Base-by-base conservation (phyloP, 2,797 vertebrate genomes). In the Crax fasciolata region DNA sequence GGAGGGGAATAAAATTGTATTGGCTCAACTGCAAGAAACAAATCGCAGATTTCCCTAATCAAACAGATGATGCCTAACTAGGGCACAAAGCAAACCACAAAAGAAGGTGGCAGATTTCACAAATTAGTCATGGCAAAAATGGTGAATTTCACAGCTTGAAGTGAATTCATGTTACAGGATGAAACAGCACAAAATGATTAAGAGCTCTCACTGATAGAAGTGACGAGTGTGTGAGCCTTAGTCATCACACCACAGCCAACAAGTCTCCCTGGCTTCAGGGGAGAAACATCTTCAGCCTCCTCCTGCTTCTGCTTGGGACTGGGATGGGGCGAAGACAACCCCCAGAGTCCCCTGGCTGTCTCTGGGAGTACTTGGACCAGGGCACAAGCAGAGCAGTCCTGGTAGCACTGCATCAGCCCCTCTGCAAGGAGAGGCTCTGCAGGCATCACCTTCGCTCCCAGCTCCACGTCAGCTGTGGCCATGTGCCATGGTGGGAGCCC, bases 101-200 rank as follows among this genome's bases (percentile, higher is more conserved):
- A 87, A 88, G 85, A 85, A 94, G 94, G 87, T 86, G 95, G 93
- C 96, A 94, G 83, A 90, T 97, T 96, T 97, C 92, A 83, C 81
- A 90, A 63, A 95, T 95, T 89, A 93, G 93, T 91, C 81, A 59
- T 85, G 94, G 97, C 78, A 94, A 83, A 96, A 96, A 90, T 52
- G 93, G 93, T 90, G 93, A 92, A 90, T 97, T 97, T 97, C 90
- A 93, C 95, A 95, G 95, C 92, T 96, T 95, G 84, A 87, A 80
- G 85, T 49, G 93, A 89, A 90, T 82, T 90, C 89, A 78, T 14
- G 62, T 84, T 89, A 84, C 63, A 82, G 91, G 84, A 96, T 92
- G 94, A 95, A 95, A 84, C 95, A 94, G 84, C 93, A 83, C 68
- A 89, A 77, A 88, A 79, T 93, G 95, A 96, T 97, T 93, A 96